phyloP scores from a whole-genome alignment of 2,888 invertebrate species.

The Calameuta filiformis region DNA sequence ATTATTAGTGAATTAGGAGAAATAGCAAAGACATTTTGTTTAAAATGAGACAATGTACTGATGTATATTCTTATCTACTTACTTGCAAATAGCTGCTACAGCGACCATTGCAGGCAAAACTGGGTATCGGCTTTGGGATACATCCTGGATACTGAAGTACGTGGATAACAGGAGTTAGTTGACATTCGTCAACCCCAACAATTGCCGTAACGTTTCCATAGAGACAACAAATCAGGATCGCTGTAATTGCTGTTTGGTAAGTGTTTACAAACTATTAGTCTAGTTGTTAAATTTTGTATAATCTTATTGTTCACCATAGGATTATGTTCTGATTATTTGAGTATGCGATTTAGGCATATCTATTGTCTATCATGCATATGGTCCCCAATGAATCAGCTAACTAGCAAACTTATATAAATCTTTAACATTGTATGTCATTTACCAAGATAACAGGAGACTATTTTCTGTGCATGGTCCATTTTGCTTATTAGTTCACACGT shows the following conservation, averaged over 20 bases:
- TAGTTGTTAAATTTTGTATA: neutral
- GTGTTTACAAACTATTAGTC: slow-evolving; percentile 25
- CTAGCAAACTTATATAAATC: neutral
- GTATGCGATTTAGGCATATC: no score
- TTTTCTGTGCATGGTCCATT: slow-evolving; percentile 32
- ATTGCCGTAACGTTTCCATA: slow-evolving; percentile 53
- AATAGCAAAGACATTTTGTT: no score
- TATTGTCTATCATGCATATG: no score
- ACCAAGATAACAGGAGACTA: slow-evolving; percentile 34
- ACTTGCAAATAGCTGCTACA: slow-evolving; percentile 95
- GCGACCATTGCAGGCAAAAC: slow-evolving; percentile 91
- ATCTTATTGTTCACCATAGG: neutral
- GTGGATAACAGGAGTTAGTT: slow-evolving; percentile 92
- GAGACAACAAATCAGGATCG: slow-evolving; percentile 40
- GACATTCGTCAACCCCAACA: slow-evolving; percentile 79
- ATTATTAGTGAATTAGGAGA: no score
- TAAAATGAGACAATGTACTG: no score
- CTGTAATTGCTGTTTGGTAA: slow-evolving; percentile 45
- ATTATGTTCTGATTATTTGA: no score
- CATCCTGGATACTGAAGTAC: slow-evolving; percentile 92
- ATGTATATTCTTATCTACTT: slow-evolving; percentile 31
- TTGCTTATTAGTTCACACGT: slow-evolving; percentile 25
- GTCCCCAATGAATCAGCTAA: no score
- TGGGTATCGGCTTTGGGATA: slow-evolving; percentile 91
- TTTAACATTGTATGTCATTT: slow-evolving; percentile 17